A percentile compares a stretch with the other conserved stretches of the same genome.
Conservation (phyloP, 2,888 invertebrate species). For the Toxonevra muliebris region DNA sequence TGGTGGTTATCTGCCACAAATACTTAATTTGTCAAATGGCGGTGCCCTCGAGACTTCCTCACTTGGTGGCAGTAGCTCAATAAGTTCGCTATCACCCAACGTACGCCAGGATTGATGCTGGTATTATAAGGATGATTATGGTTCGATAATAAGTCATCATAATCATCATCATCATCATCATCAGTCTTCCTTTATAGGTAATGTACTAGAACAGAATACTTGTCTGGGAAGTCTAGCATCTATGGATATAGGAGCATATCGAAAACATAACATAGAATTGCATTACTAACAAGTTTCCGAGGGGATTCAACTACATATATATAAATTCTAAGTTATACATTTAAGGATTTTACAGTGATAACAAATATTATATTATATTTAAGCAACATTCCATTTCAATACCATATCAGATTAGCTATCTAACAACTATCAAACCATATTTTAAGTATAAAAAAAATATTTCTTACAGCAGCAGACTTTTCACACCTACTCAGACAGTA, state of each 20-base stretch:
- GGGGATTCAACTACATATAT: too few species aligned
- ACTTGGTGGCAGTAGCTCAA: constrained; percentile 55
- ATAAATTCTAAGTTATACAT: too few species aligned
- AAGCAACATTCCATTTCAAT: constrained; percentile 46
- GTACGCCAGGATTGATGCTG: constrained; percentile 58
- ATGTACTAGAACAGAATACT: constrained; percentile 13
- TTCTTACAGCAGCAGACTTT: constrained; percentile 10
- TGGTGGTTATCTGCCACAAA: constrained; percentile 52
- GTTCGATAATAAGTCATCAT: constrained; percentile 8
- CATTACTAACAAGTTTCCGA: neutral
- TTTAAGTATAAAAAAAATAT: constrained; percentile 11
- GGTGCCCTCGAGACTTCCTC: constrained; percentile 48
- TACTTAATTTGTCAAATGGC: constrained; percentile 51
- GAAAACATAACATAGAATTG: constrained; percentile 10
- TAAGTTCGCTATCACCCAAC: constrained; percentile 58
- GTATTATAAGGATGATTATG: constrained; percentile 31
- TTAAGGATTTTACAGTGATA: too few species aligned
- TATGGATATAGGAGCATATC: neutral
- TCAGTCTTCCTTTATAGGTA: constrained; percentile 10
- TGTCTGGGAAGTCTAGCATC: too few species aligned
- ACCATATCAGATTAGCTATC: constrained; percentile 44
- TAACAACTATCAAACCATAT: constrained; percentile 15
- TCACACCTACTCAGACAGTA: too few species aligned
- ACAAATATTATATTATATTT: constrained; percentile 27
- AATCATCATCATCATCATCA: constrained; percentile 25